These are phyloP conservation scores for Pelagia noctiluca DNA, from an alignment of 30 jellyfish, hydroid and myxozoan species.

Conservation along the genomic window DNA sequence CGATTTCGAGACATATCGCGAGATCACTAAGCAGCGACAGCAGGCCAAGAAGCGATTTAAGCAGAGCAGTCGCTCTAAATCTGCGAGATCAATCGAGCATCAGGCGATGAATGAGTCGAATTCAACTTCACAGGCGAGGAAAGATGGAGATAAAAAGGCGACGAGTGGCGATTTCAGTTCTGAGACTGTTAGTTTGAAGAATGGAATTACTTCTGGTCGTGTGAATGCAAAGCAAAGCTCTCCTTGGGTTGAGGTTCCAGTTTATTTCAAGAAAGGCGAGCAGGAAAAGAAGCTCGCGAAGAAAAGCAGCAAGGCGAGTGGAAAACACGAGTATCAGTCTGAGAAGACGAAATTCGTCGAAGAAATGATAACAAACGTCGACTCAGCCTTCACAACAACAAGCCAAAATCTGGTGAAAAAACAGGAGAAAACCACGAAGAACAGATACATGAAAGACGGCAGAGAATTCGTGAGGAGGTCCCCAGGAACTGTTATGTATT, in stretches of 20 bases:
- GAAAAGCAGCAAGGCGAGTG: not conserved
- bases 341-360: constrained; percentile 3
- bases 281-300: constrained; percentile 15
- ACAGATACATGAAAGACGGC: constrained; percentile 8
- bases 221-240: constrained; percentile 15
- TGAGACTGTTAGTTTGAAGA: no score
- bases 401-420: not conserved
- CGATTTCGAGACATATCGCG: constrained; percentile 13
- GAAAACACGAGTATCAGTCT: not conserved
- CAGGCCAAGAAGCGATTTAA: constrained; percentile 3
- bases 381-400: constrained; percentile 49
- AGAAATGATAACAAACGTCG: constrained; percentile 47
- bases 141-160: not conserved
- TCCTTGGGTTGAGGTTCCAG: constrained; percentile 70
- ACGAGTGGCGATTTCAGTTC: not conserved
- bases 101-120: not conserved
- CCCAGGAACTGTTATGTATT: constrained; percentile 59
- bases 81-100: not conserved
- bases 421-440: no score
- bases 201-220: no score
- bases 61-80: not conserved
- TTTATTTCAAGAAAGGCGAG: constrained; percentile 2
- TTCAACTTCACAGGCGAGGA: not conserved
- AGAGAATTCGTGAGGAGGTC: constrained; percentile 27
- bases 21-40: not conserved